Percentiles rank a stretch among this genome's conserved stretches.
phyloP scores from a whole-genome alignment of 2,113 vertebrate species.

The Cryptomyrus ogoouensis region DNA sequence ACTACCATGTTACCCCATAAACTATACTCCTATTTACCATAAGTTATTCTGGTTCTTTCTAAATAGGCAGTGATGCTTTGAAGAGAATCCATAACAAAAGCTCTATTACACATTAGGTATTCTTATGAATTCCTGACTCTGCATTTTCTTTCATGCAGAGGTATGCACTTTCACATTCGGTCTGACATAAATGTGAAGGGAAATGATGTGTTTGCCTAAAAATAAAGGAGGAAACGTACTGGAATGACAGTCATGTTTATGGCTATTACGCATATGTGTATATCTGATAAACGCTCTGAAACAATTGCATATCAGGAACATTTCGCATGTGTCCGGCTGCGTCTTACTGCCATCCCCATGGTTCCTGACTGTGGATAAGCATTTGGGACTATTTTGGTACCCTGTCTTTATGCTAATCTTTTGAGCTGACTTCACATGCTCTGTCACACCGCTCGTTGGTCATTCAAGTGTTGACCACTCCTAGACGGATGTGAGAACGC shows the following conservation, averaged over 20 bases:
- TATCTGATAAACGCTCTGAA: background rate
- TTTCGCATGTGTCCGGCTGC: background rate
- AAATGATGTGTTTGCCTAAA: background rate
- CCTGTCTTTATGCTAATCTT: slow-evolving; percentile 18
- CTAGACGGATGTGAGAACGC: slow-evolving; percentile 2
- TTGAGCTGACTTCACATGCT: slow-evolving; percentile 33
- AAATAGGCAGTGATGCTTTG: background rate
- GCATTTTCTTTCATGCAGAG: background rate
- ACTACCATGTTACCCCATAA: background rate
- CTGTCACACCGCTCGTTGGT: slow-evolving; percentile 18
- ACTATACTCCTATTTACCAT: background rate
- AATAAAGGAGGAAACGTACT: background rate
- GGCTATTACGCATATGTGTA: background rate
- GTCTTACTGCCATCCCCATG: background rate
- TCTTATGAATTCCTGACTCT: background rate
- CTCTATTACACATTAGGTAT: background rate
- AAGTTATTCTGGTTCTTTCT: background rate
- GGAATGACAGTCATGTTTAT: background rate
- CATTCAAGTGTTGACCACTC: slow-evolving; percentile 13
- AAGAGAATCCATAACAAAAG: background rate
- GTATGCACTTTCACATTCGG: background rate
- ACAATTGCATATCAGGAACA: background rate
- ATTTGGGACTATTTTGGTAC: slow-evolving; percentile 29
- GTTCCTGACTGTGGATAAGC: slow-evolving; percentile 10
- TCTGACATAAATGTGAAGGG: background rate